Evolutionary conservation across 1,140 invertebrate species (phyloP), one percentile per base, ranked within the genome.

Genomic region (Eulimnadia texana): DNA sequence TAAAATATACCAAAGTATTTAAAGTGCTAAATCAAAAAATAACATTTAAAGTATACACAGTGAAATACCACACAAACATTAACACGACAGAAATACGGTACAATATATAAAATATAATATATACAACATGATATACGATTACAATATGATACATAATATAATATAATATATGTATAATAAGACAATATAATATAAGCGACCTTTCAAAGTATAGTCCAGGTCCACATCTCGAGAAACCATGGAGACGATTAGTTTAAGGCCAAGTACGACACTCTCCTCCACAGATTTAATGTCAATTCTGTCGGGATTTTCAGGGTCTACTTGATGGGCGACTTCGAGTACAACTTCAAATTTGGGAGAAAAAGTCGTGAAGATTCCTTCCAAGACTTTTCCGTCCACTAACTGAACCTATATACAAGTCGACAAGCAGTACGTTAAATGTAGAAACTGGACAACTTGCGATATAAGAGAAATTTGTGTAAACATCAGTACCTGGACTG

Each of bases 351-450:
- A 87, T 70, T 84, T 80, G 69, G 80, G 79, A 56, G 88, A 92
- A 74, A 90, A 90, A 28, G 89, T 90, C 68, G 82, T 82, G 71
- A 93, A 88, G 60, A 93, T 81, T 56, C 89, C 89, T 76, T 93
- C 88, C 77, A 84, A 92, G 59, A 86, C 74, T 64, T 80, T 80
- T 63, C 87, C 88, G 66, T 86, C 86, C 69, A 82, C 80, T 57
- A 89, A 88, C 71, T 85, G 82, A 64, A 92, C 73, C 75, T 80
- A 66, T 27, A 66, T 64, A 63, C 65, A 53, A 42, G 52, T n/a
- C n/a, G n/a, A n/a, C n/a, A n/a, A n/a, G n/a, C n/a, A n/a, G n/a
- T n/a, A n/a, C n/a, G n/a, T n/a, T n/a, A n/a, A n/a, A n/a, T n/a
- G n/a, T n/a, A n/a, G n/a, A n/a, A n/a, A n/a, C n/a, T n/a, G n/a